Evolutionary conservation across 2,113 vertebrate species (phyloP), one percentile per base, ranked within the genome.

Genomic region (Cyanoliseus patagonus): DNA sequence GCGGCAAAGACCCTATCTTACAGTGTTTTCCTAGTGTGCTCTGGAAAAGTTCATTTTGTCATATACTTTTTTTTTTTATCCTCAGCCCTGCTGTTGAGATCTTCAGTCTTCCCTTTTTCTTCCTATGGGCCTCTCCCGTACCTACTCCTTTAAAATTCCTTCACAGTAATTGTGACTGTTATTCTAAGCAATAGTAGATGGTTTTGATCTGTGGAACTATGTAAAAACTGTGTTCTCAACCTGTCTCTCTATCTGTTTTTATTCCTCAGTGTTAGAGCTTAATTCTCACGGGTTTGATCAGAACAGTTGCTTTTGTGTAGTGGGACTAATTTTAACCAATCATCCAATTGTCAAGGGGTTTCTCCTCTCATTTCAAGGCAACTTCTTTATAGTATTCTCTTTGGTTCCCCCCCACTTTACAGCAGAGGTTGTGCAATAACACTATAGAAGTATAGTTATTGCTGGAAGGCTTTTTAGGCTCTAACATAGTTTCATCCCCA

Each of bases 281-380:
- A 88, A 91, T 87, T 90, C 94, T 94, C 93, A n/a, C 37, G 90
- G 91, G 88, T 92, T 96, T 96, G 88, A 95, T 93, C 74, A 53
- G 92, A 94, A 73, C 70, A 76, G 92, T 91, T 81, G 52, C 28
- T 86, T 89, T 91, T 90, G 86, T 83, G 73, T 94, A 92, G 90
- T 62, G 86, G 86, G 91, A 95, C 83, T 97, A 95, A 96, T 93
- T 96, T 92, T 84, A 96, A 82, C 90, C 86, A 94, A 92, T 93
- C 90, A 68, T 79, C 57, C 88, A 92, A 46, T 79, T 91, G 92
- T 91, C 95, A 91, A 62, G 92, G 76, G 90, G 18, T 73, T 90
- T 84, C 53, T 95, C 23, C 61, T 86, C 69, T 96, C 83, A 76
- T 96, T 96, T 96, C 77, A 89, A 90, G 86, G 51, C 11, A 0